Conservation (phyloP, 2,888 invertebrate species). For the Cosmia trapezina region DNA sequence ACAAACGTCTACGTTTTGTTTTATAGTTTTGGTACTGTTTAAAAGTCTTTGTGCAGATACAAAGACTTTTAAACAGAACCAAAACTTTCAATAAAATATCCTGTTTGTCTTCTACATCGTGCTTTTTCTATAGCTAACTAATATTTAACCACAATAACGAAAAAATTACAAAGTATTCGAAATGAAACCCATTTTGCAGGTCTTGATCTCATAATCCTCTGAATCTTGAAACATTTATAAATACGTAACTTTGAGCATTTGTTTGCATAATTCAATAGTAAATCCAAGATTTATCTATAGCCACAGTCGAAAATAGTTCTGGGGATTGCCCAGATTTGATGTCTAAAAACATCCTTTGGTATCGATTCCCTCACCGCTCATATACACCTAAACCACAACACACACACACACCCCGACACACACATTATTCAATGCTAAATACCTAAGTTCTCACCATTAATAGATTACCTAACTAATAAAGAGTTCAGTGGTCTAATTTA, state of each 20-base stretch:
- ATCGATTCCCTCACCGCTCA: conserved; percentile 37
- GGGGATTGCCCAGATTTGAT: conserved; percentile 59
- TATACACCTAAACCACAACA: conserved; percentile 21
- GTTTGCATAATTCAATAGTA: conserved; percentile 61
- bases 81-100: not conserved
- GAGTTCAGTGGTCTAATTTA: not conserved
- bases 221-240: conserved; percentile 51
- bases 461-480: not conserved
- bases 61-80: not conserved
- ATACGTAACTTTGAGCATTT: conserved; percentile 50
- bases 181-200: conserved; percentile 18
- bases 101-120: not conserved
- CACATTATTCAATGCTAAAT: not conserved
- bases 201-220: conserved; percentile 42
- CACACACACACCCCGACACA: not conserved
- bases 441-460: not conserved
- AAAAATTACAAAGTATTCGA: conserved; percentile 15
- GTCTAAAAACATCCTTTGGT: conserved; percentile 48
- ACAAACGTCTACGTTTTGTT: not conserved
- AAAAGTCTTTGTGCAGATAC: not conserved
- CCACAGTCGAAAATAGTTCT: conserved; percentile 55
- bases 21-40: too few relatives aligned
- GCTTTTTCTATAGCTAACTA: not conserved
- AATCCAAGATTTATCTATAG: conserved; percentile 64
- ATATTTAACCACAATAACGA: not conserved